phyloP scores from a whole-genome alignment of 2,113 vertebrate genomes.

The Silurus meridionalis region DNA sequence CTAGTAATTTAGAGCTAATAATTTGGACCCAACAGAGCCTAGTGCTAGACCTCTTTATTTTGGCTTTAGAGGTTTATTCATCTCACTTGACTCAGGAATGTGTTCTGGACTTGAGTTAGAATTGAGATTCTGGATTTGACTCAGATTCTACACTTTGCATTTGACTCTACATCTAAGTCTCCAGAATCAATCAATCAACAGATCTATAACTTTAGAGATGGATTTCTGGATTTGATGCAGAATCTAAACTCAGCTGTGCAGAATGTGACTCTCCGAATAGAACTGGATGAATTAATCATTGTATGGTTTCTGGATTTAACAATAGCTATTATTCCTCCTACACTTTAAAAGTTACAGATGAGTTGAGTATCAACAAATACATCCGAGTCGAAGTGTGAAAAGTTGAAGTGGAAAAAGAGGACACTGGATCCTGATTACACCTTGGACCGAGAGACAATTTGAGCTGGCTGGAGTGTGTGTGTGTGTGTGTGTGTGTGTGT shows the following conservation, averaged over 20 bases:
- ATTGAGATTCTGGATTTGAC: neutral
- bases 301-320: neutral
- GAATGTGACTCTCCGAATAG: neutral
- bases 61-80: too few species aligned
- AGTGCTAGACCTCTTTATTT: neutral
- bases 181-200: too few species aligned
- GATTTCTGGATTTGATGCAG: neutral
- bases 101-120: neutral
- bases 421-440: neutral
- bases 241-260: neutral
- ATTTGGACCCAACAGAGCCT: neutral
- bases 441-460: neutral
- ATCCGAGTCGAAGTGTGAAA: neutral
- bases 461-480: neutral
- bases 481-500: slow-evolving; percentile 9
- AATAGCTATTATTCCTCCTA: neutral
- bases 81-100: neutral
- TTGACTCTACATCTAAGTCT: neutral
- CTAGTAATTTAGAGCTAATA: neutral
- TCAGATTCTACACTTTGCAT: neutral
- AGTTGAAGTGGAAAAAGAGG: neutral
- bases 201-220: neutral
- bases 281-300: neutral
- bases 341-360: neutral
- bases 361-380: neutral